phyloP scores from a whole-genome alignment of 1,140 invertebrate genomes.

The Aricia agestis region DNA sequence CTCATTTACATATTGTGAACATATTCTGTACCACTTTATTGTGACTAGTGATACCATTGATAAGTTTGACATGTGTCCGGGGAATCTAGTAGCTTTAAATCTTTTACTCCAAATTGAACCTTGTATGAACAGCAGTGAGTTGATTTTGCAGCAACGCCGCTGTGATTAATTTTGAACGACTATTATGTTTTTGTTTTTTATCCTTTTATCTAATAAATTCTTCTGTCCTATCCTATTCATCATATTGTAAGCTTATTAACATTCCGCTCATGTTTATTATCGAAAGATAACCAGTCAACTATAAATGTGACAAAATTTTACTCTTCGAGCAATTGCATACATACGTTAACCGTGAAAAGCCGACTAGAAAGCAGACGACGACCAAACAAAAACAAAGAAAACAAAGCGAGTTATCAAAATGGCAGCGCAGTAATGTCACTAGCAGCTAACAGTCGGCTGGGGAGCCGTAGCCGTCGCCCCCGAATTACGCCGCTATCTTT shows the following conservation, averaged over 20 bases:
- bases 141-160: neutral
- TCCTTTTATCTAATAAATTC: neutral
- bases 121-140: neutral
- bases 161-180: neutral
- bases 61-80: constrained; percentile 28
- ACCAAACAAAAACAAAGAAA: neutral
- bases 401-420: neutral
- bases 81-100: constrained; percentile 2
- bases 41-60: constrained; percentile 25
- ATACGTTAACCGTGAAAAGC: neutral
- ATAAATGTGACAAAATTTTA: neutral
- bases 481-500: constrained; percentile 53
- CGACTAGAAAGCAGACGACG: no score
- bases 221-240: constrained; percentile 1
- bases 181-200: neutral
- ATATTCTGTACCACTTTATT: constrained; percentile 22
- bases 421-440: constrained; percentile 33
- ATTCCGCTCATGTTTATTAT: constrained; percentile 37
- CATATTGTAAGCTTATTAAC: constrained; percentile 44
- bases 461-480: constrained; percentile 51
- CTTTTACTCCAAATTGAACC: neutral
- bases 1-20: constrained; percentile 30
- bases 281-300: no score
- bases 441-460: constrained; percentile 46
- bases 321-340: no score